A percentile compares a stretch with the other conserved stretches of the same genome.
phyloP scores from a whole-genome alignment of 2,888 invertebrate genomes.

The Argyresthia goedartella region DNA sequence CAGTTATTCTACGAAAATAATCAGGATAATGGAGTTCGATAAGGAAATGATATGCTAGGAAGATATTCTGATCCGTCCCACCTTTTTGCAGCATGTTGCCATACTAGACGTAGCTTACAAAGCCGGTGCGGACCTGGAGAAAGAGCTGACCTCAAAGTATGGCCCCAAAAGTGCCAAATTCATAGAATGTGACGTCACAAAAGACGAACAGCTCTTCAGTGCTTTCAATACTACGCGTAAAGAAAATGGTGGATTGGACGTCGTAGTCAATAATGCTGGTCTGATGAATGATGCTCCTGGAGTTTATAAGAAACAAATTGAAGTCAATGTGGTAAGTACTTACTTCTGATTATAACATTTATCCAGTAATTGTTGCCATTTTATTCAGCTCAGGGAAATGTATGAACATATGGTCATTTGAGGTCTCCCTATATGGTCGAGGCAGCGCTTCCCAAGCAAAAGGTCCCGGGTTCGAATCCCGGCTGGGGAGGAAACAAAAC shows the following conservation, averaged over 20 bases:
- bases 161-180: slow-evolving; percentile 26
- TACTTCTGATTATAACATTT: too few species aligned
- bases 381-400: too few species aligned
- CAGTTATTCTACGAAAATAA: too few species aligned
- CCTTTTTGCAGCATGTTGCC: slow-evolving; percentile 25
- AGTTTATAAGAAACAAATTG: slow-evolving; percentile 36
- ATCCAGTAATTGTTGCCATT: too few species aligned
- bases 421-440: too few species aligned
- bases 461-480: too few species aligned
- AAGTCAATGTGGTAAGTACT: slow-evolving; percentile 43
- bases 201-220: slow-evolving; percentile 23
- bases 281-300: slow-evolving; percentile 43
- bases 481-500: too few species aligned
- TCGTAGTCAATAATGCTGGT: slow-evolving; percentile 47
- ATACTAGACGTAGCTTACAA: slow-evolving; percentile 26
- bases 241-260: slow-evolving; percentile 32
- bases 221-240: slow-evolving; percentile 18
- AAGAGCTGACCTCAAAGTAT: slow-evolving; percentile 25
- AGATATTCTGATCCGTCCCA: too few species aligned
- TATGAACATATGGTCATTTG: too few species aligned
- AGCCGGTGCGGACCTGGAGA: slow-evolving; percentile 21
- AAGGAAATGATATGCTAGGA: too few species aligned
- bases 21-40: too few species aligned
- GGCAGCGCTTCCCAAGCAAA: too few species aligned
- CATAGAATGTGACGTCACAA: slow-evolving; percentile 30